phyloP scores from a whole-genome alignment of 2,113 vertebrate species.

The Otis tarda region DNA sequence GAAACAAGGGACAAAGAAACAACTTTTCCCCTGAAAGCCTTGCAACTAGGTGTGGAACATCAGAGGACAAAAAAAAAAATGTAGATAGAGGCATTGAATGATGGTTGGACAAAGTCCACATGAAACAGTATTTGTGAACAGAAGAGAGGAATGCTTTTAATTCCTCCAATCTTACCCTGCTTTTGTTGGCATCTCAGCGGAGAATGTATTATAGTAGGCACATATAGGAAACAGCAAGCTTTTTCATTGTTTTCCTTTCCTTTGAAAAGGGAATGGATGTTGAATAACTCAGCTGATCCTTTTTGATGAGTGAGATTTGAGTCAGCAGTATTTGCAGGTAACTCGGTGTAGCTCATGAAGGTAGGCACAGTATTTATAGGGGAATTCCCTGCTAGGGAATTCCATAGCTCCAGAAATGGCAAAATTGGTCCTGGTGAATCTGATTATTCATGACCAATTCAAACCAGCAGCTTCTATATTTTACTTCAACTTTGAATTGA shows the following conservation, averaged over 20 bases:
- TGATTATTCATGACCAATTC: background rate
- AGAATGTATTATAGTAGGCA: fast-evolving
- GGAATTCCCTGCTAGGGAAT: background rate
- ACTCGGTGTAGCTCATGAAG: background rate
- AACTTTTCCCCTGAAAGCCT: background rate
- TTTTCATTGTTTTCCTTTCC: background rate
- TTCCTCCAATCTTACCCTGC: background rate
- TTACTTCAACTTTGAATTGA: background rate
- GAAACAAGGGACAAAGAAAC: background rate
- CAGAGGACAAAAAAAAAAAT: background rate
- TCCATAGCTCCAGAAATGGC: background rate
- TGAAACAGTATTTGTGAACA: background rate
- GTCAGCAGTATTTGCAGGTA: background rate
- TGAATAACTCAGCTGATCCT: background rate
- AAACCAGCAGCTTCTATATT: background rate
- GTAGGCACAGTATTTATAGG: fast-evolving
- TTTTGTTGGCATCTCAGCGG: background rate
- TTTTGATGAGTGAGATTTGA: background rate
- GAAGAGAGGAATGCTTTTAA: background rate
- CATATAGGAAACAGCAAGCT: fast-evolving
- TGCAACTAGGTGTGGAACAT: background rate
- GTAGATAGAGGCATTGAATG: too few relatives aligned
- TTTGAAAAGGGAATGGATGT: background rate
- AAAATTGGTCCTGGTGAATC: background rate
- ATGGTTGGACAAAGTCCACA: background rate